phyloP scores from a whole-genome alignment of 2,113 vertebrate species.

The Hemiprocne comata region DNA sequence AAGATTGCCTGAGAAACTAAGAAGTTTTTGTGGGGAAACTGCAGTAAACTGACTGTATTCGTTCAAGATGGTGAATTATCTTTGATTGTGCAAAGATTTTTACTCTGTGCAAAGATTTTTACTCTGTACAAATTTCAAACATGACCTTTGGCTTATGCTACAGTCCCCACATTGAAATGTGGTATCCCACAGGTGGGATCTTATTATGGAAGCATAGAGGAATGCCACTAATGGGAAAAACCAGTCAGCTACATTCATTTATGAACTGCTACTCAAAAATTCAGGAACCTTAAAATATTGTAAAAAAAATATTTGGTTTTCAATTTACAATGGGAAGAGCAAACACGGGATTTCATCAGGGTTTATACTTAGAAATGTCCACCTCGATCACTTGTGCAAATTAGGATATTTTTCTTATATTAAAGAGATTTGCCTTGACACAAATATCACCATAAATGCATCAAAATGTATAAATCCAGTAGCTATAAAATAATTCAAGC shows the following conservation, averaged over 20 bases:
- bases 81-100: not conserved
- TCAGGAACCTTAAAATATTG: not conserved
- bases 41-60: not conserved
- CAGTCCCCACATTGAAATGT: not conserved
- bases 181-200: not conserved
- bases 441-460: not conserved
- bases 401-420: not conserved
- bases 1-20: not conserved
- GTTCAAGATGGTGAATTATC: not conserved
- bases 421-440: not conserved
- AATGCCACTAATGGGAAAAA: not conserved
- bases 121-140: not conserved
- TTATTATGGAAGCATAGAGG: not conserved
- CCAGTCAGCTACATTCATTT: not conserved
- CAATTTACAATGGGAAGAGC: not conserved
- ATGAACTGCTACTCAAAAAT: not conserved
- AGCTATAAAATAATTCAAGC: not conserved
- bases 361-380: not conserved
- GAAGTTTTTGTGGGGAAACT: not conserved
- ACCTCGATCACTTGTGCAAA: not conserved
- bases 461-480: not conserved
- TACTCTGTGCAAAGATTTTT: not conserved
- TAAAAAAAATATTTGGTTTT: rapidly evolving
- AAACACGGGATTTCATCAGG: not conserved
- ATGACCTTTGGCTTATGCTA: not conserved